Conservation (phyloP, 2,888 invertebrate genomes). For the Xestobium rufovillosum region DNA sequence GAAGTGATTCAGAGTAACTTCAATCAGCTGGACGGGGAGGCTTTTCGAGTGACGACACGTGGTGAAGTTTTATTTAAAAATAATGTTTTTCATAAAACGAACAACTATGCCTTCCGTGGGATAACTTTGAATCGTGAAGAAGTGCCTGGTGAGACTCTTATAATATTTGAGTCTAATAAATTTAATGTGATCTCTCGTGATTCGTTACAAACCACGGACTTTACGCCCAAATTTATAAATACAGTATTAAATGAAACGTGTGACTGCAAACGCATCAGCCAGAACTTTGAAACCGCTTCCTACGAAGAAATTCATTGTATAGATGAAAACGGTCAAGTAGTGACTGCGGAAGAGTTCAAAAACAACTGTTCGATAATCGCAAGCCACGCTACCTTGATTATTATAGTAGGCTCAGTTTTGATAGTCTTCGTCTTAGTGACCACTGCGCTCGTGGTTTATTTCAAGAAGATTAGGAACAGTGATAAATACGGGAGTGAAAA, state of each 20-base stretch:
- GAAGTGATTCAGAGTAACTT: constrained; percentile 54
- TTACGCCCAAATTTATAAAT: constrained; percentile 51
- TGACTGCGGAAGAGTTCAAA: constrained; percentile 31
- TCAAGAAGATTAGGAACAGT: constrained; percentile 38
- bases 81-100: constrained; percentile 52
- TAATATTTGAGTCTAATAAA: constrained; percentile 58
- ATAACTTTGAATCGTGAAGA: constrained; percentile 48
- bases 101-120: constrained; percentile 56
- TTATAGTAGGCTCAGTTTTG: constrained; percentile 41
- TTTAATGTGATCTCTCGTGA: constrained; percentile 49
- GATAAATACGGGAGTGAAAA: constrained; percentile 41
- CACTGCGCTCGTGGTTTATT: constrained; percentile 38
- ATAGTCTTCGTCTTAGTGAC: constrained; percentile 43
- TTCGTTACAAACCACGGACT: constrained; percentile 52
- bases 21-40: constrained; percentile 55
- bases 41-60: constrained; percentile 53
- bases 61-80: constrained; percentile 56
- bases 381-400: constrained; percentile 36
- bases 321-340: constrained; percentile 24
- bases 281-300: constrained; percentile 25
- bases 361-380: constrained; percentile 34
- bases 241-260: constrained; percentile 54
- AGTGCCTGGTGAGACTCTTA: constrained; percentile 44
- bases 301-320: constrained; percentile 35
- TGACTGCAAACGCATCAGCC: constrained; percentile 42